A percentile compares a stretch with the other conserved stretches of the same genome.
Evolutionary conservation across 1,140 invertebrate species (phyloP).

Genomic region (Drosophila pectinifera): DNA sequence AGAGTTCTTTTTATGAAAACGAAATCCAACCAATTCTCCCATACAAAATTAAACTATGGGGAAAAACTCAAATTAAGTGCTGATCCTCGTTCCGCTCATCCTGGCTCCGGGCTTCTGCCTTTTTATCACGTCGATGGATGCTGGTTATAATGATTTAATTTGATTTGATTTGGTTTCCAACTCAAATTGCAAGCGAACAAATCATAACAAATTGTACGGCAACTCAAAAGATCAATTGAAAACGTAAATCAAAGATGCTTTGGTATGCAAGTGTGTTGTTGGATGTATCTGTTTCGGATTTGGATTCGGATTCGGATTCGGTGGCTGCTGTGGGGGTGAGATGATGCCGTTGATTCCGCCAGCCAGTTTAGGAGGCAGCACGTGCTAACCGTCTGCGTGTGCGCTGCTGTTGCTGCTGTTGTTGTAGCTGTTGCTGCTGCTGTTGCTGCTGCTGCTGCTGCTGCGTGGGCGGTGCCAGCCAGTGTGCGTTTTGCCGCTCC

Average conservation of each 20-base stretch:
- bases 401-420: slow-evolving; percentile 17
- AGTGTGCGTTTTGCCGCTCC: slow-evolving; percentile 48
- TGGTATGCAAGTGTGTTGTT: slow-evolving; percentile 40
- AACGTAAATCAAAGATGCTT: slow-evolving; percentile 64
- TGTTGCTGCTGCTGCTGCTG: slow-evolving; percentile 20
- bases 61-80: slow-evolving; percentile 80
- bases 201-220: slow-evolving; percentile 53
- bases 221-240: slow-evolving; percentile 68
- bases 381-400: slow-evolving; percentile 76
- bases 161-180: slow-evolving; percentile 49
- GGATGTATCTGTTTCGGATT: slow-evolving; percentile 30
- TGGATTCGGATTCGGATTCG: not conserved
- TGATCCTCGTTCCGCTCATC: slow-evolving; percentile 32
- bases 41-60: slow-evolving; percentile 66
- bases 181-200: slow-evolving; percentile 65
- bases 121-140: slow-evolving; percentile 23
- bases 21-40: slow-evolving; percentile 78
- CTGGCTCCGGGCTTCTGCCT: slow-evolving; percentile 8
- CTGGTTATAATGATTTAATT: slow-evolving; percentile 41
- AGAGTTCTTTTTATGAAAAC: slow-evolving; percentile 80
- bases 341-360: slow-evolving; percentile 37
- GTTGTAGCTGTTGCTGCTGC: slow-evolving; percentile 17
- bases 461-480: slow-evolving; percentile 25
- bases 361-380: slow-evolving; percentile 48
- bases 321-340: slow-evolving; percentile 39